phyloP scores from a whole-genome alignment of 53 echinoderm and acorn worm genomes.

The Stichopus horrens region DNA sequence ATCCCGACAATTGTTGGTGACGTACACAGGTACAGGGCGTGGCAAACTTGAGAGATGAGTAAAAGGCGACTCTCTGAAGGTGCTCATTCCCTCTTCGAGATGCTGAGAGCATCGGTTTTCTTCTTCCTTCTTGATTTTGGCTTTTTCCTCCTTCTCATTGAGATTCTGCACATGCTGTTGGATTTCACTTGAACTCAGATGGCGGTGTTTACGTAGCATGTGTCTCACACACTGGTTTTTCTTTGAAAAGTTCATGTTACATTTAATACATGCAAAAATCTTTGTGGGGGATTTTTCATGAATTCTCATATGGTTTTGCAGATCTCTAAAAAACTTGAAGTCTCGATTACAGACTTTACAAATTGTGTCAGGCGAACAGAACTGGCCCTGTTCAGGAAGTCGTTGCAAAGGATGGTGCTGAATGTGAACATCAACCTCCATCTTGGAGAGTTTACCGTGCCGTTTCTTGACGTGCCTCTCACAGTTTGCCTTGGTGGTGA shows the following conservation, averaged over 20 bases:
- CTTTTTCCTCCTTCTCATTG: slow-evolving; percentile 43
- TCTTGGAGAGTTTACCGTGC: slow-evolving; percentile 76
- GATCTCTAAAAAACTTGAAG: slow-evolving; percentile 95
- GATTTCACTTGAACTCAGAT: slow-evolving; percentile 76
- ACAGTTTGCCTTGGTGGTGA: slow-evolving; percentile 98
- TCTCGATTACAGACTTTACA: slow-evolving; percentile 90
- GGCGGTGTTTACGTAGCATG: slow-evolving; percentile 83
- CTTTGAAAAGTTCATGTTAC: slow-evolving; percentile 85
- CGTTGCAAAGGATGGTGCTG: slow-evolving; percentile 62
- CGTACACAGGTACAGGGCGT: slow-evolving; percentile 31
- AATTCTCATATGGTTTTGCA: slow-evolving; percentile 91
- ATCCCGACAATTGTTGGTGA: neutral
- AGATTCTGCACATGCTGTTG: slow-evolving; percentile 61
- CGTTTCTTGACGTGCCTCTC: slow-evolving; percentile 93
- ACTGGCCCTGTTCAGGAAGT: slow-evolving; percentile 62
- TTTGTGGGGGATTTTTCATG: slow-evolving; percentile 86
- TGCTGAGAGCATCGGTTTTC: neutral
- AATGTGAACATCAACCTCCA: slow-evolving; percentile 81
- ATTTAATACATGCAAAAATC: slow-evolving; percentile 77
- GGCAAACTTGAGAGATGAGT: slow-evolving; percentile 34
- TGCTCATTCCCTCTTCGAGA: neutral
- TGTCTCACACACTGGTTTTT: slow-evolving; percentile 91
- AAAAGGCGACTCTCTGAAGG: slow-evolving; percentile 59
- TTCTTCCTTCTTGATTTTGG: slow-evolving; percentile 36
- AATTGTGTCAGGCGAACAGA: slow-evolving; percentile 83